Evolutionary conservation across 2,888 invertebrate genomes (phyloP).

Genomic region (Cheilosia vernalis): DNA sequence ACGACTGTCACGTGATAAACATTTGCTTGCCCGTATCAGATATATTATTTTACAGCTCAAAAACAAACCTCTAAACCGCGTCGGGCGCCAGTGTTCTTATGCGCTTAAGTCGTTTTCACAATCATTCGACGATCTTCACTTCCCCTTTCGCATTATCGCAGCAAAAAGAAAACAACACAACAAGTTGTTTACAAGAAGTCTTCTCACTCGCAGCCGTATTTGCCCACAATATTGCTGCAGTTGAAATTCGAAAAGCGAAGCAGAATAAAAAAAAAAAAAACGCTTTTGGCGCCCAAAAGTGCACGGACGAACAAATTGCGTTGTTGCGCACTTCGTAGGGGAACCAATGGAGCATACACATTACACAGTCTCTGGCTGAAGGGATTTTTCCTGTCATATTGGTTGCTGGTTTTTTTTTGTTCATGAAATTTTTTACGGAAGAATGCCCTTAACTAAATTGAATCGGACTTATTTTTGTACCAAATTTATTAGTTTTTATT

Average conservation of each 20-base stretch:
- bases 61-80: neutral
- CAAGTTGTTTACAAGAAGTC: constrained; percentile 21
- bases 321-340: constrained; percentile 8
- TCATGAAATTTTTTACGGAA: too few species aligned
- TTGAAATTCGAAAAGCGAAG: too few species aligned
- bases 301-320: constrained; percentile 11
- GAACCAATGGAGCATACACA: neutral
- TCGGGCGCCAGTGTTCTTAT: constrained; percentile 9
- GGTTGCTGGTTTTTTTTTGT: too few species aligned
- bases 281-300: neutral
- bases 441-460: too few species aligned
- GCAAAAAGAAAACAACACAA: constrained; percentile 10
- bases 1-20: too few species aligned
- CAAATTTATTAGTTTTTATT: too few species aligned
- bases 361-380: neutral
- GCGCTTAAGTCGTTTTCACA: constrained; percentile 7
- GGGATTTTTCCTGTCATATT: neutral
- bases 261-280: too few species aligned
- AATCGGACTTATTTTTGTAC: too few species aligned
- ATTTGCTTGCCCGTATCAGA: too few species aligned
- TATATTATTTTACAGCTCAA: too few species aligned
- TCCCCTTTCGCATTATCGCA: constrained; percentile 10
- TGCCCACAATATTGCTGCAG: neutral
- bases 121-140: constrained; percentile 10
- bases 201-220: neutral